These are phyloP conservation scores for Oryzias javanicus DNA, from an alignment of 2,113 vertebrate species.

Conservation along the genomic window DNA sequence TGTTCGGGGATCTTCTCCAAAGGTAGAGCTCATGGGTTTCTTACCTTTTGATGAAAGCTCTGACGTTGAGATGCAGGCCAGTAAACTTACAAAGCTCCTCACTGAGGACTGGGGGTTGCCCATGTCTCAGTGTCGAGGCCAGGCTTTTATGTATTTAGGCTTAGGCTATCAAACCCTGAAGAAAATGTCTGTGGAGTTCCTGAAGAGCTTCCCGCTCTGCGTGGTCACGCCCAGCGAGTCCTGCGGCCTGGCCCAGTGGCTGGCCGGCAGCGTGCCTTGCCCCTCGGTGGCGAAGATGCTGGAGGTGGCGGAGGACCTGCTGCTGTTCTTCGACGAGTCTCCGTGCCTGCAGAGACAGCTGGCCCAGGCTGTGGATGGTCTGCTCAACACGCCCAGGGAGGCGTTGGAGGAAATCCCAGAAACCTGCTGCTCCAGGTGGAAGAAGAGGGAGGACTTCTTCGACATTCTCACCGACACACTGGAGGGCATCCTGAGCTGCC, in stretches of 20 bases:
- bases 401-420: conserved; percentile 83
- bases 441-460: conserved; percentile 88
- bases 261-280: conserved; percentile 86
- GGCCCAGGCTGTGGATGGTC: conserved; percentile 81
- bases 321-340: conserved; percentile 84
- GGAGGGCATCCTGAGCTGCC: conserved; percentile 85
- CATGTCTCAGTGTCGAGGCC: conserved; percentile 92
- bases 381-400: conserved; percentile 73
- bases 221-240: conserved; percentile 89
- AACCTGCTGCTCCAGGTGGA: conserved; percentile 88
- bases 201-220: conserved; percentile 86
- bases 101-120: conserved; percentile 92
- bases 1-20: conserved; percentile 84
- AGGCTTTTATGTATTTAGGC: conserved; percentile 88
- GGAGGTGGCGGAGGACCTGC: conserved; percentile 85
- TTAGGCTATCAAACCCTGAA: conserved; percentile 87
- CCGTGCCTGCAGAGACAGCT: conserved; percentile 81
- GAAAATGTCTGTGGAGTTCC: conserved; percentile 85
- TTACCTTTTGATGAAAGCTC: conserved; percentile 79
- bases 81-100: conserved; percentile 82
- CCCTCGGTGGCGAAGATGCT: conserved; percentile 82
- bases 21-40: conserved; percentile 92
- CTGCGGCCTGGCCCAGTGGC: conserved; percentile 90
- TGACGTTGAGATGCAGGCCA: conserved; percentile 80
- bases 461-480: conserved; percentile 89